These are phyloP conservation scores for Ophonus ardosiacus DNA, from an alignment of 2,888 invertebrate genomes.

Conservation along the genomic window DNA sequence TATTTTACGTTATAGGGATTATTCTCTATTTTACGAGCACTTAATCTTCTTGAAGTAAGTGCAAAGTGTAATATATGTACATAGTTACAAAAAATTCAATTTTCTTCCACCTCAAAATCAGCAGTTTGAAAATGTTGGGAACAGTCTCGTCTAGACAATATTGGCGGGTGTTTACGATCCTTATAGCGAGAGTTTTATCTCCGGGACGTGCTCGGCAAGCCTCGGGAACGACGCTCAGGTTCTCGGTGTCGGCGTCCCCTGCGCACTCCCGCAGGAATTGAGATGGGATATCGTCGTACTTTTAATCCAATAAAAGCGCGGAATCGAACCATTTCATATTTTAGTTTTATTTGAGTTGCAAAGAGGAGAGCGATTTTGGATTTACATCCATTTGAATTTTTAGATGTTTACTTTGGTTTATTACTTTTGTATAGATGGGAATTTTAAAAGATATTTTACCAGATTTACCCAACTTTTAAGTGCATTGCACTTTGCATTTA, in stretches of 20 bases:
- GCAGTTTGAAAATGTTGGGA: too few species aligned
- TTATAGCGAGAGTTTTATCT: slow-evolving; percentile 26
- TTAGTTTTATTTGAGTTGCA: slow-evolving; percentile 54
- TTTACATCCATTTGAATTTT: slow-evolving; percentile 39
- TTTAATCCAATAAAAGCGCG: slow-evolving; percentile 51
- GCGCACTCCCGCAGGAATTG: background rate
- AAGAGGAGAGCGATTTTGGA: slow-evolving; percentile 29
- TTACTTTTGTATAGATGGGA: slow-evolving; percentile 32
- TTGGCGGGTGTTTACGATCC: slow-evolving; percentile 23
- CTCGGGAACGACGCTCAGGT: background rate
- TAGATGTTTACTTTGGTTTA: slow-evolving; percentile 34
- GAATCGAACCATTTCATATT: slow-evolving; percentile 52
- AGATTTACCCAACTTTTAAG: background rate
- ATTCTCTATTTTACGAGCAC: too few species aligned
- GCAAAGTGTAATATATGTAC: too few species aligned
- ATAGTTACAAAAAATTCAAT: too few species aligned
- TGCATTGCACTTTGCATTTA: background rate
- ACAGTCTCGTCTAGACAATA: slow-evolving; percentile 14
- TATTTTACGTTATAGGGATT: too few species aligned
- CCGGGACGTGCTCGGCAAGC: slow-evolving; percentile 24
- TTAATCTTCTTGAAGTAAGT: too few species aligned
- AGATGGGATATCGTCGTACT: slow-evolving; percentile 52
- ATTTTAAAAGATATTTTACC: background rate
- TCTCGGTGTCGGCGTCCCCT: background rate
- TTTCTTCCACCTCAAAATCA: too few species aligned